Conservation (phyloP, 2,797 vertebrate species). For the Scolopax bukidnonensis region DNA sequence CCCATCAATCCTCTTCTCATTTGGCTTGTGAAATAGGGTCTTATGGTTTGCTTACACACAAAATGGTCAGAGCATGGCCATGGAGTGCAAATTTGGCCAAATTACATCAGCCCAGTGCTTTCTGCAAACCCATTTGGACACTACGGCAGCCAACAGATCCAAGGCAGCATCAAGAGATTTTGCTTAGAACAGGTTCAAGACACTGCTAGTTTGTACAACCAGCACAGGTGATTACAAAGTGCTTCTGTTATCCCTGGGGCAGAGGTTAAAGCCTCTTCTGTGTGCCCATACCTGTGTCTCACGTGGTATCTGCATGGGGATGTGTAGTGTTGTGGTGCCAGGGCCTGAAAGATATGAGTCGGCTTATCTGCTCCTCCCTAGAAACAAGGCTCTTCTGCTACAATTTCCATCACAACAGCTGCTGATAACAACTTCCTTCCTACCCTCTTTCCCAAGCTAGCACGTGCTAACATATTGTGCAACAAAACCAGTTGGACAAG, state of each 20-base stretch:
- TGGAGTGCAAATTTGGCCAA: neutral
- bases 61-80: neutral
- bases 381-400: neutral
- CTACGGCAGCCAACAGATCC: neutral
- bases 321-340: neutral
- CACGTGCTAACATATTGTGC: neutral
- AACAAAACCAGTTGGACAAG: constrained; percentile 40
- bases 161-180: neutral
- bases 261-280: neutral
- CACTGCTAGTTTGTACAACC: neutral
- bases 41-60: neutral
- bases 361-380: neutral
- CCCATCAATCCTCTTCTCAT: neutral
- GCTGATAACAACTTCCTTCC: constrained; percentile 51
- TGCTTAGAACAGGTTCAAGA: neutral
- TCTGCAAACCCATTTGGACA: neutral
- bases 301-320: neutral
- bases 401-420: neutral
- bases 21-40: neutral
- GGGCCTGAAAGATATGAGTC: neutral
- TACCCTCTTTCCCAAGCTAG: constrained; percentile 13
- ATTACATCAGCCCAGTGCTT: neutral
- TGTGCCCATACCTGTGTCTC: neutral
- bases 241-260: neutral
- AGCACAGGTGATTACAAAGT: neutral